Percentiles rank a stretch among this genome's conserved stretches.
These are phyloP conservation scores for Tapirus terrestris DNA, from an alignment of 2,113 vertebrate species.

Conservation along the genomic window DNA sequence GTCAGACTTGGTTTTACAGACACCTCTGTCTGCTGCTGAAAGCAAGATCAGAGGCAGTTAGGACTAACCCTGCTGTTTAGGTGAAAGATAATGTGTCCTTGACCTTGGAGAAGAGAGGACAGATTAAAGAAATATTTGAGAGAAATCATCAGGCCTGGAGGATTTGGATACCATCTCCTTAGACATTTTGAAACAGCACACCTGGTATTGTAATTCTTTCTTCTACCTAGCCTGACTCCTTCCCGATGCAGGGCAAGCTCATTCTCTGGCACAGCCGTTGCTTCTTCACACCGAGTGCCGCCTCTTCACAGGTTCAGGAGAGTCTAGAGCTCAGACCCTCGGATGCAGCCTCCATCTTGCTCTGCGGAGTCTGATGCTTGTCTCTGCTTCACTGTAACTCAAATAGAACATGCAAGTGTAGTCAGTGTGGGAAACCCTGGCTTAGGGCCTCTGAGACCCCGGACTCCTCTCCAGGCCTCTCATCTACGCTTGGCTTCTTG, in stretches of 20 bases:
- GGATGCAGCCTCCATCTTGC: too few species aligned
- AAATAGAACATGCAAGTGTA: not conserved
- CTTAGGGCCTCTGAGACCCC: not conserved
- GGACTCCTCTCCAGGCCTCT: not conserved
- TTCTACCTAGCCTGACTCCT: not conserved
- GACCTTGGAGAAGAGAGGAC: not conserved
- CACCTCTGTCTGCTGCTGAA: not conserved
- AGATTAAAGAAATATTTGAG: not conserved
- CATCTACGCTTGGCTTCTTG: not conserved
- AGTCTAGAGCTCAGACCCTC: not conserved
- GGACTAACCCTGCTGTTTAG: not conserved
- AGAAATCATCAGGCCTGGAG: not conserved
- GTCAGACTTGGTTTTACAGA: not conserved
- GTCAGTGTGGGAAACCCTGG: not conserved
- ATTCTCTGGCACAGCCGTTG: too few species aligned
- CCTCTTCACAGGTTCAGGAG: not conserved
- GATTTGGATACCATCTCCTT: not conserved
- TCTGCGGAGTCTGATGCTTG: not conserved
- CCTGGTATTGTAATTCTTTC: not conserved
- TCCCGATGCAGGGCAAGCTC: fast-evolving
- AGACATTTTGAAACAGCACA: not conserved
- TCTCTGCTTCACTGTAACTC: not conserved
- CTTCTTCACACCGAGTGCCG: not conserved
- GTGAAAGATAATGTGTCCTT: not conserved
- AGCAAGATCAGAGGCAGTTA: not conserved